Base-by-base conservation (phyloP, 2,888 invertebrate genomes). In the Cheilosia impressa region DNA sequence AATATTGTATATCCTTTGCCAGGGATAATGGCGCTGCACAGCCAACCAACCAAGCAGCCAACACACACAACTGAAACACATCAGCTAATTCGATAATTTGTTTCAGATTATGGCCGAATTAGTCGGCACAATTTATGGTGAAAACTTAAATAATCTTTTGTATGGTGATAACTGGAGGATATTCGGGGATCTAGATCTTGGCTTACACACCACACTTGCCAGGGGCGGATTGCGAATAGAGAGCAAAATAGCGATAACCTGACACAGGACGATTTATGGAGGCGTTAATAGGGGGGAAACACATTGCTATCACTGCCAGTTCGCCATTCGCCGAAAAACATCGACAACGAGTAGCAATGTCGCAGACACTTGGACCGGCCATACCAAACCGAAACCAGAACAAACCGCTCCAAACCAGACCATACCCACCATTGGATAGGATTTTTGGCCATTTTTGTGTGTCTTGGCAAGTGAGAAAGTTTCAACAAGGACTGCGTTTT, bases 71-170 rank as follows among this genome's bases (percentile, higher is more conserved):
- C 66, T 43, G 47, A 62, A 60, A 65, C 50, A 47, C 58, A 76
- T 24, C 81, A 72, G 81, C 85, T 85, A 85, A 85, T 85, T 85
- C 85, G 85, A 85, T 85, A 85, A 85, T 85, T 85, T 85, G 85
- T 85, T 85, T 71, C 76, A 85, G 85, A 85, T 85, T 85, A 85
- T 85, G 72, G 81, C 62, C 85, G 85, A 85, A 85, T 85, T 85
- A 85, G 85, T 77, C 76, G 50, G 63, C 81, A 66, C 22, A 85
- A 85, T 85, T 85, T 85, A 85, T 85, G 81, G 76, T 77, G 57
- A 81, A 85, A 85, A 85, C 85, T 85, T 85, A 77, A 85, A 85
- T 85, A 85, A 85, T 85, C 76, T 85, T 81, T 84, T 81, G 69
- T 62, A 75, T 77, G 85, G 72, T 81, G 85, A 85, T 85, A 77